phyloP scores from a whole-genome alignment of 37 sponge, comb jelly and placozoan genomes.

The Bolinopsis microptera region DNA sequence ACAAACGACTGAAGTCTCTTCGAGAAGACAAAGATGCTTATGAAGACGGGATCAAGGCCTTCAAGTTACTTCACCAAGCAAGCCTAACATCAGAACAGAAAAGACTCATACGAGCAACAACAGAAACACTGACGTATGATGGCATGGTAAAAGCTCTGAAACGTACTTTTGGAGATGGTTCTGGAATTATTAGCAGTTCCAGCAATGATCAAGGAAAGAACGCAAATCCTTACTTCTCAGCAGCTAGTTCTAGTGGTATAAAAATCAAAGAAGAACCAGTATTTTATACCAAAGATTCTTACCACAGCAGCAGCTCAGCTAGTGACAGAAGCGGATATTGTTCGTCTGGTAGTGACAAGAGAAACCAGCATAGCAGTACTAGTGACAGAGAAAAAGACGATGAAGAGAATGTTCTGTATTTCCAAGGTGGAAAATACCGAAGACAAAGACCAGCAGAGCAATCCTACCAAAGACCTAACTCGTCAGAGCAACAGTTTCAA shows the following conservation, averaged over 20 bases:
- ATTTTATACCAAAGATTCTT: too few species aligned
- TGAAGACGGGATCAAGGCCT: neutral
- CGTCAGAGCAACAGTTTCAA: too few species aligned
- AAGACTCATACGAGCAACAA: neutral
- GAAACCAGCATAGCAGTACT: neutral
- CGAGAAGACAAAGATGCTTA: neutral
- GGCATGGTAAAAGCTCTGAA: neutral
- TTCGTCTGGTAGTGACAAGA: neutral
- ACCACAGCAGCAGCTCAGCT: too few species aligned
- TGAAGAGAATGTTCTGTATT: neutral
- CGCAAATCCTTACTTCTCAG: too few species aligned
- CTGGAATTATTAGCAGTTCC: too few species aligned
- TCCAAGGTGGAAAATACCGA: neutral
- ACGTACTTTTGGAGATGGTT: neutral
- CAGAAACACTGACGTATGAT: neutral
- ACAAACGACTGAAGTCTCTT: neutral
- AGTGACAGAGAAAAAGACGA: neutral
- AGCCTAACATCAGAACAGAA: neutral
- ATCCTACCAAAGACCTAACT: too few species aligned
- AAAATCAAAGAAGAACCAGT: too few species aligned
- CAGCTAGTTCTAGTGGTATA: too few species aligned
- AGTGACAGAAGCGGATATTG: neutral
- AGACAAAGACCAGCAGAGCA: neutral
- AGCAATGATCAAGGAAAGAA: too few species aligned
- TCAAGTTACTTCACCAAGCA: neutral